These are phyloP conservation scores for Lamprologus callipterus DNA, from an alignment of 2,113 vertebrate species.

Conservation along the genomic window DNA sequence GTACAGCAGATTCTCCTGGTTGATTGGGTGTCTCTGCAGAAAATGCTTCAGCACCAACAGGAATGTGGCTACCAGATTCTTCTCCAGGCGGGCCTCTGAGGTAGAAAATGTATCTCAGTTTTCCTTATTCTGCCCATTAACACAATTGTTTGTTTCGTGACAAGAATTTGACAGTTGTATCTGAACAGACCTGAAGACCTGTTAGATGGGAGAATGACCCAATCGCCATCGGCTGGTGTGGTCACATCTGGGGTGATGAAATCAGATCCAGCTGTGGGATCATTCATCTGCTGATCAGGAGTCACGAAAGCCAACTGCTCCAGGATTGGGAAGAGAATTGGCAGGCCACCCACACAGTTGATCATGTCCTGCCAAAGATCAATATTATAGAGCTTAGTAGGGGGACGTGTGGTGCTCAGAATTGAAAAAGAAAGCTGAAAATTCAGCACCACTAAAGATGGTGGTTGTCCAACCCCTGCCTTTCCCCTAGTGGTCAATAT, in stretches of 20 bases:
- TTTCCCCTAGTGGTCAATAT: not conserved
- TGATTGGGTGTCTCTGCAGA: constrained; percentile 88
- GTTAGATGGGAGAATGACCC: constrained; percentile 83
- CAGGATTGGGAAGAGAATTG: constrained; percentile 85
- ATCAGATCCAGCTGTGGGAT: constrained; percentile 62
- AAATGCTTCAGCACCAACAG: constrained; percentile 92
- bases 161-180: not conserved
- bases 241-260: constrained; percentile 72
- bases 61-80: constrained; percentile 90
- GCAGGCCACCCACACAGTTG: constrained; percentile 89
- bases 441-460: not conserved
- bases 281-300: constrained; percentile 59
- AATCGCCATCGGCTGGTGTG: constrained; percentile 83
- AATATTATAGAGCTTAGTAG: not conserved
- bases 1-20: constrained; percentile 91
- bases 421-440: not conserved
- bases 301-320: constrained; percentile 82
- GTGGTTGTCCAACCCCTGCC: not conserved
- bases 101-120: not conserved
- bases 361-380: constrained; percentile 81
- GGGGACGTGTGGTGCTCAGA: too few relatives aligned
- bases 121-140: not conserved
- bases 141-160: not conserved
- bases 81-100: constrained; percentile 92
- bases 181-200: constrained; percentile 82